A percentile compares a stretch with the other conserved stretches of the same genome.
These are phyloP conservation scores for Ips nitidus DNA, from an alignment of 1,140 invertebrate species.

Conservation along the genomic window DNA sequence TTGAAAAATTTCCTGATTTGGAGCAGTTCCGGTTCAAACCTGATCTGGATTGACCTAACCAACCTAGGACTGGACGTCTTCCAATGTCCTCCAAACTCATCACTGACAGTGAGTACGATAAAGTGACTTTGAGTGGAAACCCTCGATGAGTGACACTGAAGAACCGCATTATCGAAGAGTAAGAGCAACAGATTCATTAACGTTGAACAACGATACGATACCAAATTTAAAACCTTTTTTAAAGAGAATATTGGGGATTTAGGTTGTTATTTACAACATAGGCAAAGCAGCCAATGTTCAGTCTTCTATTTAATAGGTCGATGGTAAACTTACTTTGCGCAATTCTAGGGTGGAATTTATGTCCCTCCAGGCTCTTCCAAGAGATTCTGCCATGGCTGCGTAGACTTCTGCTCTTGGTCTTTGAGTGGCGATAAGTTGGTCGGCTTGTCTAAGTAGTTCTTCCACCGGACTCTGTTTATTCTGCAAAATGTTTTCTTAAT, in stretches of 20 bases:
- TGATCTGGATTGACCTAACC: constrained; percentile 51
- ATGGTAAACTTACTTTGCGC: constrained; percentile 55
- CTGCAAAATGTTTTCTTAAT: constrained; percentile 55
- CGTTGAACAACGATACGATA: too few relatives aligned
- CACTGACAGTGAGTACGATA: constrained; percentile 69
- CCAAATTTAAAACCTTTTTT: too few relatives aligned
- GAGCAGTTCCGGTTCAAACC: constrained; percentile 59
- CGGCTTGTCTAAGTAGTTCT: constrained; percentile 82
- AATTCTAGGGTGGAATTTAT: constrained; percentile 79
- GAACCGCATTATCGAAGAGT: constrained; percentile 61
- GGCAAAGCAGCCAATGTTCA: too few relatives aligned
- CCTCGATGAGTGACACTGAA: constrained; percentile 67
- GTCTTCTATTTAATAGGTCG: neutral
- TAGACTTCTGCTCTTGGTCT: constrained; percentile 78
- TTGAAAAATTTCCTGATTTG: constrained; percentile 54
- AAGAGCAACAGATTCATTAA: constrained; percentile 44
- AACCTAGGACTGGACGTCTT: constrained; percentile 53
- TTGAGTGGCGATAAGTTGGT: constrained; percentile 79
- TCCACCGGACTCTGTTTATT: constrained; percentile 89
- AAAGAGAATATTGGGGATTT: too few relatives aligned
- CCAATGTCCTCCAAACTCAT: constrained; percentile 64
- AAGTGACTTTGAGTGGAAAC: constrained; percentile 70
- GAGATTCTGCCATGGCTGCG: constrained; percentile 87
- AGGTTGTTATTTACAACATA: too few relatives aligned
- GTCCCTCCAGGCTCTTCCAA: constrained; percentile 86